phyloP scores from a whole-genome alignment of 30 jellyfish, hydroid and myxozoan genomes.

The Morbakka virulenta region DNA sequence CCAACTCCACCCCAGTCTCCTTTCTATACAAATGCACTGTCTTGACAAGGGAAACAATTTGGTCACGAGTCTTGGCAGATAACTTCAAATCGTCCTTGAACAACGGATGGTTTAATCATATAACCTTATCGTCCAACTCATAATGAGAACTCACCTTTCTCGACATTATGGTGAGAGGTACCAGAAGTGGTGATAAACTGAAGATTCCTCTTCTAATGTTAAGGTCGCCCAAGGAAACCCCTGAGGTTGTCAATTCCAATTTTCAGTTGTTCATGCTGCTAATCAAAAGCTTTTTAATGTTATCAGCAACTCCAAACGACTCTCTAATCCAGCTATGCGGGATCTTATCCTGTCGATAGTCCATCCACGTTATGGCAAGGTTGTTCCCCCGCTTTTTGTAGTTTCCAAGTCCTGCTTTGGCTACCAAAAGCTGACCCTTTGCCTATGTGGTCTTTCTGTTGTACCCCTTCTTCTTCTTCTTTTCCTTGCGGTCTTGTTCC shows the following conservation, averaged over 20 bases:
- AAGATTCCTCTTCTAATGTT: constrained; percentile 4
- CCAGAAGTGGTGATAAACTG: background rate
- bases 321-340: background rate
- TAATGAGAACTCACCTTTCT: background rate
- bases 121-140: background rate
- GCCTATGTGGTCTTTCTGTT: background rate
- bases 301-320: background rate
- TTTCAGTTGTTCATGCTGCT: background rate
- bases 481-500: too few relatives aligned
- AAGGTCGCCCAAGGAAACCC: background rate
- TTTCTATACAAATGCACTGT: background rate
- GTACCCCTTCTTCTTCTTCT: background rate
- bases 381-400: background rate
- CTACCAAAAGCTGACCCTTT: background rate
- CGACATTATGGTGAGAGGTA: background rate
- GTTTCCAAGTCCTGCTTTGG: background rate
- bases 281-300: background rate
- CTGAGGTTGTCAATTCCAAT: background rate
- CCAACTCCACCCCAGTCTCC: background rate
- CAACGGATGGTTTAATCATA: background rate
- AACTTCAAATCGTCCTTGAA: background rate
- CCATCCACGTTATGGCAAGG: background rate
- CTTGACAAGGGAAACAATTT: background rate
- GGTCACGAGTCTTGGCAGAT: background rate
- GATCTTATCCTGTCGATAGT: background rate